Conservation (phyloP, 2,113 vertebrate species). For the Calidris pygmaea region DNA sequence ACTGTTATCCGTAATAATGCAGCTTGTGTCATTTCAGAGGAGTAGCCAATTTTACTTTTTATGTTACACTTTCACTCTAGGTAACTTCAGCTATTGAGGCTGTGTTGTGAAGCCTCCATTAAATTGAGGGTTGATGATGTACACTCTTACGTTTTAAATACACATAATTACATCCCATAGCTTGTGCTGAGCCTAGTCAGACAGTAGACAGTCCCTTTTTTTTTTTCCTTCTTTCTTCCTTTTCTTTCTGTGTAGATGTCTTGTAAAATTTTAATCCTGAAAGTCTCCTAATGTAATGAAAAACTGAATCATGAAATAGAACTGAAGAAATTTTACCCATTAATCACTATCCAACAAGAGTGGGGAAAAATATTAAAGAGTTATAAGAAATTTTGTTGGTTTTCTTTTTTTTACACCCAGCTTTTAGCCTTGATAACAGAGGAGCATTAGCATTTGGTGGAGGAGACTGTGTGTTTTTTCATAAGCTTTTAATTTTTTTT, state of each 20-base stretch:
- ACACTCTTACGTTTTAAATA: slow-evolving; percentile 1
- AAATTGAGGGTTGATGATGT: not conserved
- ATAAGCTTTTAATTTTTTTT: not conserved
- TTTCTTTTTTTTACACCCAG: not conserved
- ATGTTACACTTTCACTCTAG: not conserved
- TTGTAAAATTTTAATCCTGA: slow-evolving; percentile 8
- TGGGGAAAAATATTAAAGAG: not conserved
- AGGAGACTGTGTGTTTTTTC: not conserved
- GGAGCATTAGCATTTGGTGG: not conserved
- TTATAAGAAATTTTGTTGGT: not conserved
- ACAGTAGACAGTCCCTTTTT: not conserved
- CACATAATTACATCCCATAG: not conserved
- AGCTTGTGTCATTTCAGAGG: not conserved
- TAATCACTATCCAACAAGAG: not conserved
- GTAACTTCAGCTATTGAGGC: not conserved
- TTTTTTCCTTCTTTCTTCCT: not conserved
- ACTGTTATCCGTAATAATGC: not conserved
- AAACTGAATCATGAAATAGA: not conserved
- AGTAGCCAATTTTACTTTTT: not conserved
- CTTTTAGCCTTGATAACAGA: not conserved
- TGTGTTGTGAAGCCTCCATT: not conserved
- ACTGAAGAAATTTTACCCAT: not conserved
- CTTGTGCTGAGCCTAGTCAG: not conserved
- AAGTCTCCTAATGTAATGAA: not conserved
- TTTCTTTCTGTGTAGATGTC: not conserved